Percentiles rank a stretch among this genome's conserved stretches.
These are phyloP conservation scores for Paratilapia polleni DNA, from an alignment of 2,113 vertebrate genomes.

Conservation along the genomic window DNA sequence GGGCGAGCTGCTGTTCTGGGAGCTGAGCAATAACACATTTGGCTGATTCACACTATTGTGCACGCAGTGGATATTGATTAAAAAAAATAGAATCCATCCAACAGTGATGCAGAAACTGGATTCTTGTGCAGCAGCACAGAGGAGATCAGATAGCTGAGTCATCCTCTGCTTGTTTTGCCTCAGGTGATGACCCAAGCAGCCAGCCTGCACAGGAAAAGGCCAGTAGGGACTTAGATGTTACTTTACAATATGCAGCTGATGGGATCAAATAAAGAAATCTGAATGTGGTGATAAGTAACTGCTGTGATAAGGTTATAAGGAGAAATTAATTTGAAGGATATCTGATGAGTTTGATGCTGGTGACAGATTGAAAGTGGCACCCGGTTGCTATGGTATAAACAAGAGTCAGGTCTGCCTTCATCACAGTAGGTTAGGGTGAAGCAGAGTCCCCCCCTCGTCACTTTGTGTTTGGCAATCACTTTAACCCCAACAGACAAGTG, in stretches of 20 bases:
- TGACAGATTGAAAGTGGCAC: neutral
- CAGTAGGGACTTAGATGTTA: neutral
- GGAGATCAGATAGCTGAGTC: slow-evolving; percentile 58
- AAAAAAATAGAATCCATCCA: neutral
- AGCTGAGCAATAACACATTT: slow-evolving; percentile 15
- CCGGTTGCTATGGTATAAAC: neutral
- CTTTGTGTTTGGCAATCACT: neutral
- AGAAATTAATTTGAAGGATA: neutral
- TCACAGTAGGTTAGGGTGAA: neutral
- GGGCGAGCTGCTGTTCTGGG: slow-evolving; percentile 1
- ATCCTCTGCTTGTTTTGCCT: slow-evolving; percentile 39
- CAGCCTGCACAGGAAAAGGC: slow-evolving; percentile 1
- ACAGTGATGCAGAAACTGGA: slow-evolving; percentile 8
- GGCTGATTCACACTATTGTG: slow-evolving; percentile 35
- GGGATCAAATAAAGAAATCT: neutral
- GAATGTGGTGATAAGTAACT: neutral
- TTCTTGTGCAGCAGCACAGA: slow-evolving; percentile 12
- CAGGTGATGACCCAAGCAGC: slow-evolving; percentile 17
- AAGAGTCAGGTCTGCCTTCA: neutral
- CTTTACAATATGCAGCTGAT: neutral
- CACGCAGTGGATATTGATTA: slow-evolving; percentile 32
- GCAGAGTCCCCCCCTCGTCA: neutral
- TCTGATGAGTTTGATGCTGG: neutral
- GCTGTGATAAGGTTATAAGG: neutral
- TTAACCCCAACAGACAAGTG: neutral